Percentiles rank a stretch among this genome's conserved stretches.
Conservation (phyloP, 2,888 invertebrate genomes). For the Pandemis cinnamomeana region DNA sequence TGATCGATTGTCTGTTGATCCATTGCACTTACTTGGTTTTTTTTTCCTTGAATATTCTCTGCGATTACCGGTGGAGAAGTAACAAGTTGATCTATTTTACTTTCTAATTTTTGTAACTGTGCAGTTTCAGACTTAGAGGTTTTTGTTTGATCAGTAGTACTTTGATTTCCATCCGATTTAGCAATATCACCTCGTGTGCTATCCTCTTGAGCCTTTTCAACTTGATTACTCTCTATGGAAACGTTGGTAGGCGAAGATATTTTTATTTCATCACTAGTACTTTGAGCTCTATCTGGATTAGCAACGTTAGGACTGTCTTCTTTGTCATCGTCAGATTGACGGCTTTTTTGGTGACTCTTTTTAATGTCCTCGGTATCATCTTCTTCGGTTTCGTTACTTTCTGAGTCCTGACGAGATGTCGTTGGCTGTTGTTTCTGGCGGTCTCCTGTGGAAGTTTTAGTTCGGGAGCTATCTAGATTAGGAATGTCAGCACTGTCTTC, state of each 20-base stretch:
- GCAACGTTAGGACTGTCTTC: neutral
- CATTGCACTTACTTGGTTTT: neutral
- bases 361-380: neutral
- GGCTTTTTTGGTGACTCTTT: neutral
- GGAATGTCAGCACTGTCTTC: neutral
- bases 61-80: neutral
- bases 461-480: neutral
- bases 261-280: neutral
- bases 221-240: neutral
- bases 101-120: neutral
- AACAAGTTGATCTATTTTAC: neutral
- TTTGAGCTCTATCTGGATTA: neutral
- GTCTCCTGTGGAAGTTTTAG: neutral
- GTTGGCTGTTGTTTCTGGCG: neutral
- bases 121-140: neutral
- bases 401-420: neutral
- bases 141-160: neutral
- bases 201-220: neutral
- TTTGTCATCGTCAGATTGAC: neutral
- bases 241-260: neutral
- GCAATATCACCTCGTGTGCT: neutral
- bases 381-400: neutral
- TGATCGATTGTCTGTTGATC: neutral
- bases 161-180: neutral
- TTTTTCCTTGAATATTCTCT: neutral